Conservation (phyloP, 2,888 invertebrate genomes). For the Drosophila ezoana region DNA sequence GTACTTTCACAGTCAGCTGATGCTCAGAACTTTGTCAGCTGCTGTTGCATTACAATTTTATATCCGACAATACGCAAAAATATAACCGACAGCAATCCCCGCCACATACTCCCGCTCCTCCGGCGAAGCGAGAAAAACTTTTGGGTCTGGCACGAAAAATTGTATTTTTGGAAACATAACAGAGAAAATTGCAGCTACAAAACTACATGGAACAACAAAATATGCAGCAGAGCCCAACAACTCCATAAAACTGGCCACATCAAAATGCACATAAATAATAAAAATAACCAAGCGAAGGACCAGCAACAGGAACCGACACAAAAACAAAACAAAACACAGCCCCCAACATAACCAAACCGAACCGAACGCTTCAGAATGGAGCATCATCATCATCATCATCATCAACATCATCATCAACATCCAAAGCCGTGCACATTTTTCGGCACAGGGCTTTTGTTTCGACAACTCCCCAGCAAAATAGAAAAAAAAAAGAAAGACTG, state of each 20-base stretch:
- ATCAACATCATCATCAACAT: background rate
- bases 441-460: slow-evolving; percentile 57
- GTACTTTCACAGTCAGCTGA: slow-evolving; percentile 41
- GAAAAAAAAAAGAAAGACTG: slow-evolving; percentile 39
- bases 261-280: slow-evolving; percentile 80
- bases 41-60: slow-evolving; percentile 59
- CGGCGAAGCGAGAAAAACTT: slow-evolving; percentile 38
- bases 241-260: slow-evolving; percentile 66
- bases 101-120: background rate
- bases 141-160: slow-evolving; percentile 39
- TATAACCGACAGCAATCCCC: slow-evolving; percentile 7
- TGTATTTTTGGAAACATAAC: slow-evolving; percentile 55
- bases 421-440: background rate
- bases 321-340: slow-evolving; percentile 25
- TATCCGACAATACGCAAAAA: slow-evolving; percentile 59
- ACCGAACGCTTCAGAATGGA: background rate
- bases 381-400: background rate
- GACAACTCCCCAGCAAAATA: slow-evolving; percentile 32
- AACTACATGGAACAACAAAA: slow-evolving; percentile 44
- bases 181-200: slow-evolving; percentile 38
- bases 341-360: background rate
- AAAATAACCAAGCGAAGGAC: slow-evolving; percentile 62
- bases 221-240: slow-evolving; percentile 8
- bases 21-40: slow-evolving; percentile 43
- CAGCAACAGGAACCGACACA: slow-evolving; percentile 56